Conservation (phyloP, 2,797 vertebrate genomes). For the Oreonectes daqikongensis region DNA sequence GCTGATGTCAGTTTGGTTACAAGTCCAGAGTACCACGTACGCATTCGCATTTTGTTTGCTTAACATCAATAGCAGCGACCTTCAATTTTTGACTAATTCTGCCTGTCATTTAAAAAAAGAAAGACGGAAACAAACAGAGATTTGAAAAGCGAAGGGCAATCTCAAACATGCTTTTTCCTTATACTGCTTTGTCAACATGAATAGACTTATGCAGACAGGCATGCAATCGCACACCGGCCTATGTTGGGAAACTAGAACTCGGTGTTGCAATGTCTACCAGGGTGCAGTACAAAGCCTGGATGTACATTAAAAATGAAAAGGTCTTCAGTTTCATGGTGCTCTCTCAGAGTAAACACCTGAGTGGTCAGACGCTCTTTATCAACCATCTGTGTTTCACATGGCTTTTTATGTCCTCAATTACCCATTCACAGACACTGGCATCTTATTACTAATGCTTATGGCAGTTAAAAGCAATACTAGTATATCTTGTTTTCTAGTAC, state of each 20-base stretch:
- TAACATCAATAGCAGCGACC: background rate
- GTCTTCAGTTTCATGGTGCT: constrained; percentile 58
- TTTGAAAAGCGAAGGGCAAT: constrained; percentile 26
- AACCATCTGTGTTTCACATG: constrained; percentile 51
- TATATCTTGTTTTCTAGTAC: constrained; percentile 8
- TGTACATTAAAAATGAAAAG: constrained; percentile 58
- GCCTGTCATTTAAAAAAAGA: constrained; percentile 7
- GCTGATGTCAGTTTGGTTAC: constrained; percentile 1
- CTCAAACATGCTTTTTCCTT: constrained; percentile 40
- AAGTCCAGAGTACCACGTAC: background rate
- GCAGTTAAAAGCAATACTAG: constrained; percentile 26
- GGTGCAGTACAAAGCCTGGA: constrained; percentile 43
- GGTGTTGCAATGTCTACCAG: constrained; percentile 23
- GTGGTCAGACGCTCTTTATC: constrained; percentile 53
- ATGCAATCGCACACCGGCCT: constrained; percentile 31
- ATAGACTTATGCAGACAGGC: constrained; percentile 22
- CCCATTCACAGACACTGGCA: constrained; percentile 40
- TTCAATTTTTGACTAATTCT: background rate
- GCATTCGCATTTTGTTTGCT: constrained; percentile 25
- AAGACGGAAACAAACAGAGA: constrained; percentile 17
- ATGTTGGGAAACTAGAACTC: constrained; percentile 49
- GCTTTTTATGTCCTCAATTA: constrained; percentile 57
- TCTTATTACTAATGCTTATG: constrained; percentile 51
- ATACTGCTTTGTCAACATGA: constrained; percentile 8
- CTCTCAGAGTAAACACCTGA: constrained; percentile 52